phyloP scores from a whole-genome alignment of 2,797 vertebrate genomes.

The Lophius americanus region DNA sequence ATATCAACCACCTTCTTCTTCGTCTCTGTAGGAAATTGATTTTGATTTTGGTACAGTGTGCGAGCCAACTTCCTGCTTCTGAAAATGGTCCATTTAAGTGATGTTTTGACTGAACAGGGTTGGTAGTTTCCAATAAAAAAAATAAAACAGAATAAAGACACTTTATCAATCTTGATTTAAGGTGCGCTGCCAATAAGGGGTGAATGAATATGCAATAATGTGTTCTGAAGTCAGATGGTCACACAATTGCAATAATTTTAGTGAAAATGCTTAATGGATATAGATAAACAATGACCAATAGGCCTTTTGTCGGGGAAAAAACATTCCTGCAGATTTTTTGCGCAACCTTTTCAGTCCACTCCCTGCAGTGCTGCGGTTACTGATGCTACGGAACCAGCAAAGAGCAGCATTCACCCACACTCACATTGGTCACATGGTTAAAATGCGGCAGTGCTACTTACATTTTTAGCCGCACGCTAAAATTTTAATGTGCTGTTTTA shows the following conservation, averaged over 20 bases:
- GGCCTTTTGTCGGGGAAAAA: neutral
- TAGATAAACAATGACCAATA: neutral
- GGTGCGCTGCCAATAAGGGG: no score
- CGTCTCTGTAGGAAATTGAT: no score
- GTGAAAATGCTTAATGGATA: slow-evolving; percentile 4
- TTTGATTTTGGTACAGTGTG: no score
- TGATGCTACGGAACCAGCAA: slow-evolving; percentile 10
- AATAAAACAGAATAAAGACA: no score
- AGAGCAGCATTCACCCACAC: neutral
- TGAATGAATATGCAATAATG: no score
- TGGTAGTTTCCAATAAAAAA: no score
- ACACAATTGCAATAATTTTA: slow-evolving; percentile 11
- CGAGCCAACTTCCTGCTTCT: no score
- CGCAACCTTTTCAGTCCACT: neutral
- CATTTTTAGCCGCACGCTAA: slow-evolving; percentile 44
- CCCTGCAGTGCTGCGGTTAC: neutral
- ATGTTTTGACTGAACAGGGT: no score
- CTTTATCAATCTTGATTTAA: no score
- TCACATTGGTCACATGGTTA: slow-evolving; percentile 23
- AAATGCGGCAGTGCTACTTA: slow-evolving; percentile 4
- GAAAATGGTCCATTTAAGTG: no score
- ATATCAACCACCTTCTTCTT: no score
- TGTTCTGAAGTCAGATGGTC: neutral
- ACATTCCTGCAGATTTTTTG: neutral
- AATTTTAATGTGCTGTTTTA: slow-evolving; percentile 37